Evolutionary conservation across 2,888 invertebrate genomes (phyloP), one percentile per base, ranked within the genome.

Genomic region (Rhagium mordax): DNA sequence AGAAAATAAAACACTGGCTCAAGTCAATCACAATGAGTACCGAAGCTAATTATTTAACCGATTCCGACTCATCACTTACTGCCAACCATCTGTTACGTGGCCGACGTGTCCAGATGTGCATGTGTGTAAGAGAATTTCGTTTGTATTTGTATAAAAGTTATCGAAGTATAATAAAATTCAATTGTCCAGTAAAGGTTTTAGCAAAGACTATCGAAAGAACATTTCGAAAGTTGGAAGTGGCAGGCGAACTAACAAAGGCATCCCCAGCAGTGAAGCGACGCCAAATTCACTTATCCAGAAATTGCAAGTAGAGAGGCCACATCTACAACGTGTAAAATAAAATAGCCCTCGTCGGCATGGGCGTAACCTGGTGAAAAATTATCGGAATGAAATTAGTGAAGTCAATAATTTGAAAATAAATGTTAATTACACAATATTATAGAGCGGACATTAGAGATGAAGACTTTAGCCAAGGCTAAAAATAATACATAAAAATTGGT

Each of bases 241-340:
- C 61, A 61, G 69, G 51, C 61, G 61, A 61, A 49, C 61, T 61
- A 69, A 69, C 69, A 69, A 69, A 69, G 68, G 69, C 69, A 59
- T 69, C 51, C 47, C 69, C 24, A 29, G 20, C 51, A 53, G 53
- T 65, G 65, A 33, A 53, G 51, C 61, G 61, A 59, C 51, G 69
- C 61, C 61, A 69, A 69, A 69, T 69, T 69, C 69, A 69, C 69
- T 69, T 69, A 69, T 69, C 69, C 51, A 68, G 65, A 53, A 65
- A 53, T 53, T 65, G 65, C 65, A 53, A 65, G 53, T 65, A 61
- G 65, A 27, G 20, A 20, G 51, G 64, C 65, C 53, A 51, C 65
- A 51, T 53, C 65, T 53, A 65, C 65, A 20, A 65, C 29, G 65
- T 51, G 65, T 16, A 65, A 65, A 65, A 65, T 65, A 65, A 53